Conservation (phyloP, 2,888 invertebrate species). For the Cantharis lateralis region DNA sequence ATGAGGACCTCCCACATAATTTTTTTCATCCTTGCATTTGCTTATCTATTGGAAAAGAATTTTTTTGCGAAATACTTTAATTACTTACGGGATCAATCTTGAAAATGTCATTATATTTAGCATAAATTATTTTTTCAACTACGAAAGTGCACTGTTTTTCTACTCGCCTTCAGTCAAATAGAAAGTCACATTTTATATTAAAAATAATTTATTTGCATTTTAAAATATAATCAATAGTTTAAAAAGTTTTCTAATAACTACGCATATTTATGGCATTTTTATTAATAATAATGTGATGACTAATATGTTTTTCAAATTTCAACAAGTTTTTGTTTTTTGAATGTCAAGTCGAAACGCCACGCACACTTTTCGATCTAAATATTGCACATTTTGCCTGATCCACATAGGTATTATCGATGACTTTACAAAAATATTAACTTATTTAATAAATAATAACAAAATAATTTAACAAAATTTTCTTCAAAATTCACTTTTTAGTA, state of each 20-base stretch:
- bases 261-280: neutral
- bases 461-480: neutral
- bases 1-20: too few species aligned
- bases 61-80: neutral
- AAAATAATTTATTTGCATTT: neutral
- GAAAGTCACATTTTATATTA: neutral
- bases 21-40: too few species aligned
- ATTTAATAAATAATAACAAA: constrained; percentile 2
- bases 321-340: neutral
- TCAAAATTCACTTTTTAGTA: neutral
- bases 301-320: neutral
- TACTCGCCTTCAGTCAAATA: neutral
- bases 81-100: neutral
- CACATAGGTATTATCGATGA: neutral
- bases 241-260: neutral
- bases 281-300: neutral
- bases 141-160: neutral
- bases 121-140: neutral
- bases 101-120: neutral
- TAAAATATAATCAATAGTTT: neutral
- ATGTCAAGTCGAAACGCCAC: neutral
- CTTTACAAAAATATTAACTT: neutral
- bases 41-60: neutral
- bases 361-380: neutral
- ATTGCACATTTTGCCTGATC: neutral